These are phyloP conservation scores for Pagetopsis macropterus DNA, from an alignment of 2,797 vertebrate genomes.

Conservation along the genomic window DNA sequence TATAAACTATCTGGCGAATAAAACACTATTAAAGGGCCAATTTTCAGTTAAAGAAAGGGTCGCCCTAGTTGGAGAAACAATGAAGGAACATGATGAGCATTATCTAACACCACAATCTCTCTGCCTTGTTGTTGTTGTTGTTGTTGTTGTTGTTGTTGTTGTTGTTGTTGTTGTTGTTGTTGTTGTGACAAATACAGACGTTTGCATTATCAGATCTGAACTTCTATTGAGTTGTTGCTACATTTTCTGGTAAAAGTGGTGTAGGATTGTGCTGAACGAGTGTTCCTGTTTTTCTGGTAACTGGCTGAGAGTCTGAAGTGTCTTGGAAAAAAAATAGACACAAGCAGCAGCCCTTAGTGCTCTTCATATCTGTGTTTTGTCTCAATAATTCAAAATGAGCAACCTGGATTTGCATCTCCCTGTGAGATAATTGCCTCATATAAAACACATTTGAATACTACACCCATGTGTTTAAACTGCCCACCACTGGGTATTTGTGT, in stretches of 20 bases:
- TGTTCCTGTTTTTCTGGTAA: neutral
- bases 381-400: slow-evolving; percentile 7
- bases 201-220: neutral
- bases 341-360: neutral
- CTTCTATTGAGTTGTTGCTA: neutral
- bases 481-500: neutral
- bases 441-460: slow-evolving; percentile 26
- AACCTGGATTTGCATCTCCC: slow-evolving; percentile 24
- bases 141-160: neutral
- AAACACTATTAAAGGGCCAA: too few relatives aligned
- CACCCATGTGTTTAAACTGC: neutral
- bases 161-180: neutral
- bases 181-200: neutral
- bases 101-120: neutral
- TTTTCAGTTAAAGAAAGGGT: too few relatives aligned
- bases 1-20: too few relatives aligned
- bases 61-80: neutral
- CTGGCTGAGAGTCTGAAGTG: neutral
- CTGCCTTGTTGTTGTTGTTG: neutral
- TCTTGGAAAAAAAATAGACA: neutral
- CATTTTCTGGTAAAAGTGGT: neutral
- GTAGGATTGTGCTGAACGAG: neutral
- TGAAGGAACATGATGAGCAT: neutral
- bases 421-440: neutral
- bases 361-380: neutral